Percentiles rank a stretch among this genome's conserved stretches.
Evolutionary conservation across 2,888 invertebrate species (phyloP).

Genomic region (Elmis aenea): DNA sequence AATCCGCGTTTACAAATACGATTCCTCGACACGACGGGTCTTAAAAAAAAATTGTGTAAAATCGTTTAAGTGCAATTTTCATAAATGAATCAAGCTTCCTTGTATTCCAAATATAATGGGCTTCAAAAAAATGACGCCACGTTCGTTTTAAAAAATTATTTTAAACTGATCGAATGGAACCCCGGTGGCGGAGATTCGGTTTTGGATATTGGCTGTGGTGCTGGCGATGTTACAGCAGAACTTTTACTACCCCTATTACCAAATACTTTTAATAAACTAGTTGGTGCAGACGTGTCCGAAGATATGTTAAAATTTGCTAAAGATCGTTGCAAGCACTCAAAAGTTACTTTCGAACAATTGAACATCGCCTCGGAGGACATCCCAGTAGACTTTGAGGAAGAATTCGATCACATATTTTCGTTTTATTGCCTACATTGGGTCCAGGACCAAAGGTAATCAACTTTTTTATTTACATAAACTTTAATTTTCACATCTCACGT

Average conservation of each 20-base stretch:
- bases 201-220: constrained; percentile 71
- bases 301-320: constrained; percentile 66
- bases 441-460: constrained; percentile 59
- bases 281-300: constrained; percentile 66
- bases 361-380: constrained; percentile 55
- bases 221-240: constrained; percentile 64
- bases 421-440: constrained; percentile 81
- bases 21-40: no score
- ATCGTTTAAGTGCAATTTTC: constrained; percentile 1
- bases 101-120: constrained; percentile 64
- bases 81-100: constrained; percentile 59
- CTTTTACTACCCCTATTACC: constrained; percentile 60
- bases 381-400: constrained; percentile 47
- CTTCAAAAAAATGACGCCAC: constrained; percentile 64
- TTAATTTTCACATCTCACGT: neutral
- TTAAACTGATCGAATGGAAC: constrained; percentile 49
- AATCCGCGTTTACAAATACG: constrained; percentile 7
- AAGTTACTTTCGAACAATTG: constrained; percentile 50
- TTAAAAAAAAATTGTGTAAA: no score
- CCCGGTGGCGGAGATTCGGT: constrained; percentile 49
- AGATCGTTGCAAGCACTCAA: constrained; percentile 48
- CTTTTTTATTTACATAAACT: neutral
- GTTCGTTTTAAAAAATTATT: constrained; percentile 61
- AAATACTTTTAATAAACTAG: constrained; percentile 47
- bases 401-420: constrained; percentile 67